Evolutionary conservation across 1,140 invertebrate species (phyloP), one percentile per base, ranked within the genome.

Genomic region (Neodiprion fabricii): DNA sequence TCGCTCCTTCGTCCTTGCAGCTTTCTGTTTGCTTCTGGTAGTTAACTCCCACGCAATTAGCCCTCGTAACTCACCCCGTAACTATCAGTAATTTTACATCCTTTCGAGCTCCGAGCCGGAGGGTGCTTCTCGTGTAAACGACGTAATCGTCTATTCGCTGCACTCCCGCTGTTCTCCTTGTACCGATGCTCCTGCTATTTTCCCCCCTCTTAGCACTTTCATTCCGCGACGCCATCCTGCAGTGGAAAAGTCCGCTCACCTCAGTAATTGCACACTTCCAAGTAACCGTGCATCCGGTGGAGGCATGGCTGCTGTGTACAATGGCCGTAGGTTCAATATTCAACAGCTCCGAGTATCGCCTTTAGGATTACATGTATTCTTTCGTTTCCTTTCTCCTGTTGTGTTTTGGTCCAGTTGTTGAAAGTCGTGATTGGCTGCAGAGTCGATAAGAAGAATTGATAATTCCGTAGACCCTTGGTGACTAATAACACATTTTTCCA

Each of bases 401-500:
- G 28, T 5, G 0, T 40, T 40, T 40, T 5, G 2, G 5, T 40
- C 28, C 28, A 40, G 28, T 40, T 3, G 28, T 40, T 40, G 28
- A 40, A 40, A 40, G 28, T 2, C 28, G 28, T 40, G 28, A 40
- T 40, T 40, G 28, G 5, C 28, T 40, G 28, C 28, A 40, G 28
- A 40, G 28, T 40, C 28, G 28, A 40, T 5, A 40, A 5, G 28
- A 40, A 40, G 5, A 40, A 40, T 40, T 40, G 28, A 40, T 40
- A 40, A 40, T 40, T 40, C 28, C 28, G 28, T 3, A 40, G 5
- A 40, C 28, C 28, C 28, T 40, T 40, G 2, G 5, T 40, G 28
- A 40, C 28, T 40, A 5, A 40, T 40, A 5, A 40, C 68, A n/a
- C 68, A 40, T n/a, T 14, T 14, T 83, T 81, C 77, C 78, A 40